Evolutionary conservation across 2,113 vertebrate species (phyloP).

Genomic region (Burhinus bistriatus): DNA sequence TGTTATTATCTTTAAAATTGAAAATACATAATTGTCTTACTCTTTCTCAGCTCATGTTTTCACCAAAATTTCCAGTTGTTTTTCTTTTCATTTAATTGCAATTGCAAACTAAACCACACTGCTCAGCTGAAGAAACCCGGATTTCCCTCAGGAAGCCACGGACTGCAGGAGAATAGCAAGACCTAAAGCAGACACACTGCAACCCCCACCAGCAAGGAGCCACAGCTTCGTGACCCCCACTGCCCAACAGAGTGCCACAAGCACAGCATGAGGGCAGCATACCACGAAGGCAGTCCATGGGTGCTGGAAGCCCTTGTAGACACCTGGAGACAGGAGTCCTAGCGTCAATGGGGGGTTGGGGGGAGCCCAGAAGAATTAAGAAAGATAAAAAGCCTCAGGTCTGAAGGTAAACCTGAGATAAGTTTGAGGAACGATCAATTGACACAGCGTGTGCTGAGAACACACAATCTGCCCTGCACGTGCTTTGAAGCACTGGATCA

Average conservation of each 20-base stretch:
- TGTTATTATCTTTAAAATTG: not conserved
- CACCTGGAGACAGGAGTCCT: not conserved
- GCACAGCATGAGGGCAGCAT: not conserved
- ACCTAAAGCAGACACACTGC: not conserved
- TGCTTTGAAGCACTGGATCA: not conserved
- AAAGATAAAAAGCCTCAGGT: not conserved
- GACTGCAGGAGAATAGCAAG: not conserved
- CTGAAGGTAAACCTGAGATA: not conserved
- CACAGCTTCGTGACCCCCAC: not conserved
- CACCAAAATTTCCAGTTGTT: not conserved
- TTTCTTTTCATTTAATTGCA: not conserved
- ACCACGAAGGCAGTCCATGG: not conserved
- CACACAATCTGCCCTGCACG: not conserved
- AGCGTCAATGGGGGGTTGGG: rapidly evolving
- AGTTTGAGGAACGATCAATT: not conserved
- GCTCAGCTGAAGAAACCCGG: not conserved
- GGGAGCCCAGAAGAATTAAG: not conserved
- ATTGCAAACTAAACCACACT: not conserved
- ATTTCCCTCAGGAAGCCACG: not conserved
- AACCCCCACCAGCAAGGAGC: not conserved
- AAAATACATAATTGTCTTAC: rapidly evolving
- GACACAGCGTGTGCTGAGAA: not conserved
- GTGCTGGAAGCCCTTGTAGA: not conserved
- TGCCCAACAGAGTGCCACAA: not conserved
- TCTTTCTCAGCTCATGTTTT: not conserved